A percentile compares a stretch with the other conserved stretches of the same genome.
Evolutionary conservation across 2,113 vertebrate genomes (phyloP).

Genomic region (Camelus dromedarius): DNA sequence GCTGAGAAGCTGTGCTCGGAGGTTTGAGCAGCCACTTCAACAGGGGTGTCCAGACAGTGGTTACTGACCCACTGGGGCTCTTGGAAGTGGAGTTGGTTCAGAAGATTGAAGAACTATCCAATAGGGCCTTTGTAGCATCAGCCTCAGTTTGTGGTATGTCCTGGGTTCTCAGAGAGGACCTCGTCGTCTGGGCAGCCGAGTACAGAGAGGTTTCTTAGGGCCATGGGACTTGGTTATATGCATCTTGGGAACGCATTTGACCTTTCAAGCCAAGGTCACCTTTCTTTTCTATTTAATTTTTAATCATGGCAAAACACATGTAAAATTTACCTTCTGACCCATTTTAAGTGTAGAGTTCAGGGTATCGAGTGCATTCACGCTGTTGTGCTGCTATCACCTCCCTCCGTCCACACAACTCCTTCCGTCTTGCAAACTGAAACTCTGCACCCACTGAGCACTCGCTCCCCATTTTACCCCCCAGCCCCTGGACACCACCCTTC

Average conservation of each 20-base stretch:
- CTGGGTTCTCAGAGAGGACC: background rate
- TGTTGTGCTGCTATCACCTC: background rate
- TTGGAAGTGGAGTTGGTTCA: background rate
- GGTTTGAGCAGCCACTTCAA: background rate
- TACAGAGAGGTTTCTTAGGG: background rate
- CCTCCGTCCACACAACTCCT: background rate
- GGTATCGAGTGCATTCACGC: background rate
- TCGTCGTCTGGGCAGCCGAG: background rate
- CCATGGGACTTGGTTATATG: background rate
- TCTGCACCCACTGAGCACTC: background rate
- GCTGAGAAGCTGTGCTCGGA: background rate
- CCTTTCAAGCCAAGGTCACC: background rate
- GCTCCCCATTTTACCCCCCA: accelerated
- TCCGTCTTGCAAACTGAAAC: background rate
- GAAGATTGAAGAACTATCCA: background rate
- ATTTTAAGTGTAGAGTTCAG: background rate
- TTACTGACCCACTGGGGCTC: no score
- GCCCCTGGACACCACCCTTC: background rate
- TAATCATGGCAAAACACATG: background rate
- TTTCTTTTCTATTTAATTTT: background rate
- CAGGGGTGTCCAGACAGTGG: background rate
- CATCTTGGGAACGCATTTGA: background rate
- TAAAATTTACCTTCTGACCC: background rate
- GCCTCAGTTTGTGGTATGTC: background rate
- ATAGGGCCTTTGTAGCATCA: background rate